Conservation (phyloP, 2,113 vertebrate genomes). For the Edolisoma coerulescens region DNA sequence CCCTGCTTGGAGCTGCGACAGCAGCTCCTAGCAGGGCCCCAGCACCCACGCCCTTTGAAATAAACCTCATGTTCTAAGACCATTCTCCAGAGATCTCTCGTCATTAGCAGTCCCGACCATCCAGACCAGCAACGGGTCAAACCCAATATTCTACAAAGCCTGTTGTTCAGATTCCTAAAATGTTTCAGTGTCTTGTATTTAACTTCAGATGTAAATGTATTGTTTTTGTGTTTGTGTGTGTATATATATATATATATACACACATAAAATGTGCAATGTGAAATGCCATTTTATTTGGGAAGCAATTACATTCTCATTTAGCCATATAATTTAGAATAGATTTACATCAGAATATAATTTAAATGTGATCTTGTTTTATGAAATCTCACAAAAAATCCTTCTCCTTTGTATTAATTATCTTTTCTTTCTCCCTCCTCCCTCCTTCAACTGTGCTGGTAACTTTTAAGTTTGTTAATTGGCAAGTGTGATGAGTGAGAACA, state of each 20-base stretch:
- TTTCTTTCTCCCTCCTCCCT: not conserved
- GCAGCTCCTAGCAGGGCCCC: too few species aligned
- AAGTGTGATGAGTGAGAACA: not conserved
- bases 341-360: not conserved
- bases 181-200: not conserved
- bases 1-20: too few species aligned
- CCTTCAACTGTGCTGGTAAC: not conserved
- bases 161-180: not conserved
- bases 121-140: too few species aligned
- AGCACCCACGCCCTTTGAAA: too few species aligned
- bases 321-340: not conserved
- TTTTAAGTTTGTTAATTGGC: not conserved
- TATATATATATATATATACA: not conserved
- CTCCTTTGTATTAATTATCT: not conserved
- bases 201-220: not conserved
- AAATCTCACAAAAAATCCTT: not conserved
- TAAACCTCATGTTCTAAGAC: too few species aligned
- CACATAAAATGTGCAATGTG: not conserved
- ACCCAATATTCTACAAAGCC: too few species aligned
- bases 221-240: not conserved
- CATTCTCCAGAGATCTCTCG: too few species aligned
- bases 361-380: not conserved
- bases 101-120: too few species aligned
- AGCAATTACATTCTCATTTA: not conserved
- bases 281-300: not conserved